phyloP scores from a whole-genome alignment of 2,888 invertebrate species.

The Linyphia triangularis region DNA sequence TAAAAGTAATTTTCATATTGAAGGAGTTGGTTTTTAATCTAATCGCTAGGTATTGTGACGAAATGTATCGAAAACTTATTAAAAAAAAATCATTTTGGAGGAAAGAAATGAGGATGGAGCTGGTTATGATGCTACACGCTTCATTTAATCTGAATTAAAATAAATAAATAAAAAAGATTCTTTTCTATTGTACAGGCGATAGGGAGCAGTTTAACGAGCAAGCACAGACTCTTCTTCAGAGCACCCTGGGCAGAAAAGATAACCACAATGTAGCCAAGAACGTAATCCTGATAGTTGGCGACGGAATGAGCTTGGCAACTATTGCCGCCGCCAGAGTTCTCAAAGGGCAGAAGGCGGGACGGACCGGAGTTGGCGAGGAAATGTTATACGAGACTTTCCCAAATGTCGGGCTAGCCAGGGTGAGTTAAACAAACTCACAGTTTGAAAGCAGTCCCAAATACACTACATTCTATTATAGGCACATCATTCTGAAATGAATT shows the following conservation, averaged over 20 bases:
- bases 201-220: conserved; percentile 27
- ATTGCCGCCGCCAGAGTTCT: conserved; percentile 59
- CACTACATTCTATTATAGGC: too few species aligned
- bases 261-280: conserved; percentile 66
- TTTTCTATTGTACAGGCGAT: conserved; percentile 24
- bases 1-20: too few species aligned
- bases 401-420: conserved; percentile 50
- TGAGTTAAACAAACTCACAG: neutral
- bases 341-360: conserved; percentile 64
- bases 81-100: too few species aligned
- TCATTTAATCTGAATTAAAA: too few species aligned
- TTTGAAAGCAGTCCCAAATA: too few species aligned
- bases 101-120: too few species aligned
- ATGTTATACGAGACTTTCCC: conserved; percentile 69
- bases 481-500: too few species aligned
- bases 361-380: conserved; percentile 45
- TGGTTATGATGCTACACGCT: too few species aligned
- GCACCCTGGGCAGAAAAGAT: neutral
- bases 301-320: conserved; percentile 69
- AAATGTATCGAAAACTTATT: too few species aligned
- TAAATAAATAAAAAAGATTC: too few species aligned
- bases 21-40: too few species aligned
- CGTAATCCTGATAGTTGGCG: conserved; percentile 59
- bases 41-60: too few species aligned
- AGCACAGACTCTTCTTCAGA: conserved; percentile 34